Base-by-base conservation (phyloP, 1,140 invertebrate genomes). In the Aphaenogaster ashmeadi region DNA sequence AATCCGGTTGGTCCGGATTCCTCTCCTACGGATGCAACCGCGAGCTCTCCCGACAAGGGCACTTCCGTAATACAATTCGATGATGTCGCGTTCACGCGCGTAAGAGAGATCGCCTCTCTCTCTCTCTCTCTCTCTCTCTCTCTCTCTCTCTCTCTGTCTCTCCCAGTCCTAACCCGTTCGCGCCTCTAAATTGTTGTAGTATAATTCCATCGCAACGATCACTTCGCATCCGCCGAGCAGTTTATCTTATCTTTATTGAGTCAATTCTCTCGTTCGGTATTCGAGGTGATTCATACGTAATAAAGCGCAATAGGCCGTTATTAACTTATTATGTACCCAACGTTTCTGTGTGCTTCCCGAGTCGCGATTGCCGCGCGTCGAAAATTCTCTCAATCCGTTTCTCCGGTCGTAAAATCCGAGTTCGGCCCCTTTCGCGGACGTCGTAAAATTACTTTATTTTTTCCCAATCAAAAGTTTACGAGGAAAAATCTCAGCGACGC, bases 1-100 rank as follows among this genome's bases (percentile, higher is more conserved):
- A 91, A 91, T 91, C 90, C 90, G 87, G 90, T 91, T 89, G 89
- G 78, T 91, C 87, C 89, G 88, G 90, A 91, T 91, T 91, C 87
- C 50, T 86, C 74, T 64, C n/a, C 3, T 79, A 9, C 58, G 64
- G 74, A 87, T 85, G 66, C 52, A 47, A 44, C 72, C 74, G 21
- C 78, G 69, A 74, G 88, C 50, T 78, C 67, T 69, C 69, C 52
- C 27, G 52, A 75, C 88, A 90, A 90, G 86, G 88, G 38, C 88
- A 83, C 47, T 52, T 72, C 79, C 83, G 77, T 80, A 85, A 86
- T 54, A 79, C 60, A 50, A 85, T 62, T 90, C 79, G 36, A 38
- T 62, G 77, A 75, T 74, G 75, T 89, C 62, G 41, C 21, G 50
- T 80, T 52, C n/a, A 11, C n/a, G 6, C 18, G 44, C 60, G 18